phyloP scores from a whole-genome alignment of 2,113 vertebrate species.

The Actinemys pallida region DNA sequence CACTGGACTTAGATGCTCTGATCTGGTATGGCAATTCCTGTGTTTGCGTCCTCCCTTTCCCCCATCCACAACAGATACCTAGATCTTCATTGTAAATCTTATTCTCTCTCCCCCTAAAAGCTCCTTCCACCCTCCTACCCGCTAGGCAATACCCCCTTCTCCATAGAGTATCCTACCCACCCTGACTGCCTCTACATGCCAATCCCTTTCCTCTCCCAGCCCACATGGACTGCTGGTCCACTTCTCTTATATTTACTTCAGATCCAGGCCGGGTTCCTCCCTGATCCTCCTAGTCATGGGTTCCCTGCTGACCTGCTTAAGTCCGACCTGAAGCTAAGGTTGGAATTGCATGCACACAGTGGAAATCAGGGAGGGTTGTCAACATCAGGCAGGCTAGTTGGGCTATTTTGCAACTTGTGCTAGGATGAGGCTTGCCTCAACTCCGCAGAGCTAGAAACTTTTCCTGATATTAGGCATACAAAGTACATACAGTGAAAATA shows the following conservation, averaged over 20 bases:
- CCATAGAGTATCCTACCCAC: background rate
- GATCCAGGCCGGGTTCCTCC: background rate
- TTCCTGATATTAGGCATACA: background rate
- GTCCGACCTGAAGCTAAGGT: background rate
- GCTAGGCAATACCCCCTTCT: background rate
- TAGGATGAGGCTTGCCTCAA: background rate
- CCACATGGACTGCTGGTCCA: background rate
- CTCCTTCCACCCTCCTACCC: background rate
- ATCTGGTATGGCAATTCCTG: background rate
- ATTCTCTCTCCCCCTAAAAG: background rate
- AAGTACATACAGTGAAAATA: background rate
- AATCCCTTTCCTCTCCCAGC: background rate
- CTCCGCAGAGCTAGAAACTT: background rate
- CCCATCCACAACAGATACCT: background rate
- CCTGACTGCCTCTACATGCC: background rate
- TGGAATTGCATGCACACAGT: background rate
- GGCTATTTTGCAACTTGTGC: background rate
- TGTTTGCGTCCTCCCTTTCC: background rate
- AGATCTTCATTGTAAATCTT: background rate
- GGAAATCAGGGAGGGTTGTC: background rate
- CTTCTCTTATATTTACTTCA: background rate
- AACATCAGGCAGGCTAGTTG: background rate
- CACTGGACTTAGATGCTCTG: background rate
- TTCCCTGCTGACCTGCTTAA: background rate
- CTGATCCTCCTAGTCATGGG: background rate